Evolutionary conservation across 2,888 invertebrate species (phyloP), one percentile per base, ranked within the genome.

Genomic region (Dryocosmus kuriphilus): DNA sequence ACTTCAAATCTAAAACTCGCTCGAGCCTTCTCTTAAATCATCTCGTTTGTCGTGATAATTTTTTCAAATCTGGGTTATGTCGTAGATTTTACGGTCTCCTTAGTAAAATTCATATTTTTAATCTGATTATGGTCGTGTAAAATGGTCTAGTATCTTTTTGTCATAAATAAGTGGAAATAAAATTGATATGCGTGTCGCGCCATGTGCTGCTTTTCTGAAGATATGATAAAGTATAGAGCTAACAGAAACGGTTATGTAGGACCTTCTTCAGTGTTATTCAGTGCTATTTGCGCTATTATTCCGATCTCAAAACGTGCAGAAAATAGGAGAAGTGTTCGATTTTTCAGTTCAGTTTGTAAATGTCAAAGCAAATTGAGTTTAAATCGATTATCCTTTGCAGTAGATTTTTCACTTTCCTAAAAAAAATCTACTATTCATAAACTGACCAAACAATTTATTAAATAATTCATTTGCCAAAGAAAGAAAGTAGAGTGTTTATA

Each of bases 131-230:
- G 16, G 41, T 41, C 41, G 9, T 51, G 51, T n/a, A 9, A 51
- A 51, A 51, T n/a, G 9, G n/a, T 51, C 9, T n/a, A 51, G 51
- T 51, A 51, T 51, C 51, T 51, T 51, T 51, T 51, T 3, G n/a
- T 8, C 51, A n/a, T 51, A 51, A 51, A 51, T 51, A 51, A n/a
- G 9, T 51, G 16, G 4, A 14, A 14, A 8, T 51, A n/a, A 51
- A 51, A 22, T 51, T 51, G n/a, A 51, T 51, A 9, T 51, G n/a
- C 9, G n/a, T 51, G 9, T n/a, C 19, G 2, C 51, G 9, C 51
- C n/a, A 22, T 22, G n/a, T n/a, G 51, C n/a, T 51, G 51, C 51
- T 51, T 51, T 51, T 51, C 51, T 51, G n/a, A 51, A 51, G 51
- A 51, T 51, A 22, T 51, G 51, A 51, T 51, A 51, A 51, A 51